Conservation (phyloP, 1,140 invertebrate genomes). For the Drosophila jambulina region DNA sequence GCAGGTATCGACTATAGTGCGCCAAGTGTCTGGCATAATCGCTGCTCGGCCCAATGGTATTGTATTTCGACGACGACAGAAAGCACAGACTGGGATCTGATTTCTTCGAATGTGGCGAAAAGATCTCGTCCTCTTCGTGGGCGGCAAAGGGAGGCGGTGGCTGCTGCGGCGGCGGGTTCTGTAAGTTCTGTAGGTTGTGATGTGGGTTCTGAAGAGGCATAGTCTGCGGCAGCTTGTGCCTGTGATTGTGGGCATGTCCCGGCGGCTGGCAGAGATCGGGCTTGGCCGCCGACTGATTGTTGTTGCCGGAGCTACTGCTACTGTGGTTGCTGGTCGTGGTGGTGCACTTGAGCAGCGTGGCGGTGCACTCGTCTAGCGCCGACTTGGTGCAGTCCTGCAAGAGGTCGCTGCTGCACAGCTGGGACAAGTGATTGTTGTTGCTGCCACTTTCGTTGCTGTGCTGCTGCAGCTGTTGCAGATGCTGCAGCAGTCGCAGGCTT, state of each 20-base stretch:
- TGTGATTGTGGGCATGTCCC: slow-evolving; percentile 42
- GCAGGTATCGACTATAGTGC: slow-evolving; percentile 74
- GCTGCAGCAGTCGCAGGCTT: slow-evolving; percentile 71
- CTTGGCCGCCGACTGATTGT: slow-evolving; percentile 42
- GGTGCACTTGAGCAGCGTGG: slow-evolving; percentile 76
- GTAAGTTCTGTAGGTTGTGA: slow-evolving; percentile 17
- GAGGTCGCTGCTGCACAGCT: slow-evolving; percentile 76
- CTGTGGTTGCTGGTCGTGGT: slow-evolving; percentile 35
- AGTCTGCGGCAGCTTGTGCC: slow-evolving; percentile 27
- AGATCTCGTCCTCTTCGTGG: slow-evolving; percentile 75
- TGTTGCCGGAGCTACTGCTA: slow-evolving; percentile 29
- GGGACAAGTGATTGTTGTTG: slow-evolving; percentile 62
- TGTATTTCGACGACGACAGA: slow-evolving; percentile 74
- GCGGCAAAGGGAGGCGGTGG: slow-evolving; percentile 62
- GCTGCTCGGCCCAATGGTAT: slow-evolving; percentile 82
- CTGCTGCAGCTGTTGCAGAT: slow-evolving; percentile 67
- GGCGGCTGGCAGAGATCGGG: slow-evolving; percentile 73
- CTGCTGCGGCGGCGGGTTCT: slow-evolving; percentile 14
- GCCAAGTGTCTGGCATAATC: slow-evolving; percentile 79
- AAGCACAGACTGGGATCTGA: slow-evolving; percentile 78
- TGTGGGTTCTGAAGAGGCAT: slow-evolving; percentile 38
- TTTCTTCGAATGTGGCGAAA: slow-evolving; percentile 75
- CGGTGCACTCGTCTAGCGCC: slow-evolving; percentile 77
- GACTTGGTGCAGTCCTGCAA: slow-evolving; percentile 75
- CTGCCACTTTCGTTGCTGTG: slow-evolving; percentile 42